Evolutionary conservation across 2,888 invertebrate genomes (phyloP).

Genomic region (Antheraea yamamai): DNA sequence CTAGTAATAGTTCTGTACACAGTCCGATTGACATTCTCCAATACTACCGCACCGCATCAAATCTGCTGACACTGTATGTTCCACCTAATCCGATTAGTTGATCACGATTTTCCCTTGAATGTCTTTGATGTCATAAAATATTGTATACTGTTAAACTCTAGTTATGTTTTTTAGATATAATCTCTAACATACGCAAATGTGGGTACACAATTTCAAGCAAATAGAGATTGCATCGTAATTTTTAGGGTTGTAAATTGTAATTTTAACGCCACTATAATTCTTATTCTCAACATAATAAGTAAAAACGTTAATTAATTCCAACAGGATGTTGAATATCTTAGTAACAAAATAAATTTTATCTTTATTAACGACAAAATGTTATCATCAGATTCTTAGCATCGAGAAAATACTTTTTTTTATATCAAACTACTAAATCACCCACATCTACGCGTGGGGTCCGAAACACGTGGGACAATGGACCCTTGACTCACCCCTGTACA

Average conservation of each 20-base stretch:
- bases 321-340: not conserved
- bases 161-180: too few species aligned
- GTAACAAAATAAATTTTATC: not conserved
- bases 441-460: conserved; percentile 75
- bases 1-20: conserved; percentile 11
- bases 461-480: conserved; percentile 67
- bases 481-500: conserved; percentile 51
- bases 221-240: too few species aligned
- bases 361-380: conserved; percentile 1
- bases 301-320: not conserved
- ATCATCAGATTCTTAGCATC: not conserved
- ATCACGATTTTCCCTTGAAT: not conserved
- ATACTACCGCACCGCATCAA: not conserved
- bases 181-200: too few species aligned
- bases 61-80: conserved; percentile 9
- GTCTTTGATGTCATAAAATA: not conserved
- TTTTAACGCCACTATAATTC: not conserved
- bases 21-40: conserved; percentile 9
- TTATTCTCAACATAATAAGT: not conserved
- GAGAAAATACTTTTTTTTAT: conserved; percentile 10
- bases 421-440: conserved; percentile 70
- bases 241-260: too few species aligned
- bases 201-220: too few species aligned
- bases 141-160: not conserved
- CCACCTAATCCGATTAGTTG: not conserved